These are phyloP conservation scores for Mesitornis unicolor DNA, from an alignment of 2,113 vertebrate species.

Conservation along the genomic window DNA sequence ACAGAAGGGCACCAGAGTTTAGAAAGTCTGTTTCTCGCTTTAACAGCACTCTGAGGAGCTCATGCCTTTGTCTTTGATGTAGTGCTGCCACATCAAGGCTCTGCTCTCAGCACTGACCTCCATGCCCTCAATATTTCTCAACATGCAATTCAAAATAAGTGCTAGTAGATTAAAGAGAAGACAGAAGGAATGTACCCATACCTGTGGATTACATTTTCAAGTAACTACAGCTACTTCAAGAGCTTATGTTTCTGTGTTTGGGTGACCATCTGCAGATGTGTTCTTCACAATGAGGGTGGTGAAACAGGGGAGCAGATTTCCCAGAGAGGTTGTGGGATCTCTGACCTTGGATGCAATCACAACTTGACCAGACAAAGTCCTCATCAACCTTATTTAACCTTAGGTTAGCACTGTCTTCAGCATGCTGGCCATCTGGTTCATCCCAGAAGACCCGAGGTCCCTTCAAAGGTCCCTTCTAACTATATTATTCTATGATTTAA, in stretches of 20 bases:
- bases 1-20: neutral
- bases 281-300: neutral
- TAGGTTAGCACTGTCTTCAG: neutral
- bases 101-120: neutral
- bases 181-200: neutral
- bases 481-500: neutral
- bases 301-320: neutral
- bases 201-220: neutral
- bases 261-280: neutral
- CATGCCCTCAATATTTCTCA: conserved; percentile 16
- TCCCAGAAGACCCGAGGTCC: neutral
- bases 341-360: neutral
- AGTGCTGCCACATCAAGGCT: neutral
- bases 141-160: neutral
- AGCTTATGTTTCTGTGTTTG: neutral
- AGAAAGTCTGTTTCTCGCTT: neutral
- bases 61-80: neutral
- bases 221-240: neutral
- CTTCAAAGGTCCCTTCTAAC: neutral
- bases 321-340: neutral
- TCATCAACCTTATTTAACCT: neutral
- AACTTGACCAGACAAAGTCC: neutral
- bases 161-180: neutral
- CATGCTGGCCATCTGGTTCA: neutral
- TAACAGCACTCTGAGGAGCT: neutral